Evolutionary conservation across 2,888 invertebrate species (phyloP).

Genomic region (Cyclophora punctaria): DNA sequence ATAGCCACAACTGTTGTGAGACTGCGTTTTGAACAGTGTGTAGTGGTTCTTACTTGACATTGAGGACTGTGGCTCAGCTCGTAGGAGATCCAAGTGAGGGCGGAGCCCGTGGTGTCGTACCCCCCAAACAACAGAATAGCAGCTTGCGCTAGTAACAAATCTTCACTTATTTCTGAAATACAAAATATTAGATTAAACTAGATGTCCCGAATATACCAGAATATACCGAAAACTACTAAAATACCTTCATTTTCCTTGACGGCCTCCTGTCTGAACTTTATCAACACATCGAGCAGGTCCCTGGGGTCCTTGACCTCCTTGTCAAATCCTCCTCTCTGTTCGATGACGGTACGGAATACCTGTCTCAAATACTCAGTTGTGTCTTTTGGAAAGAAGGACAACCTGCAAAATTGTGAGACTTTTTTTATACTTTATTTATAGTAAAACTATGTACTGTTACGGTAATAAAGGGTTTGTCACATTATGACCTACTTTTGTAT

Average conservation of each 20-base stretch:
- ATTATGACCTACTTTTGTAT: too few relatives aligned
- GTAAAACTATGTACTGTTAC: too few relatives aligned
- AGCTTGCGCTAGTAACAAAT: conserved; percentile 43
- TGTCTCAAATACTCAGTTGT: conserved; percentile 30
- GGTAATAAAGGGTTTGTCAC: too few relatives aligned
- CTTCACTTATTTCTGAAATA: conserved; percentile 34
- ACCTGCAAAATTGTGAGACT: conserved; percentile 37
- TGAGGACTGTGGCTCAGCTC: conserved; percentile 38
- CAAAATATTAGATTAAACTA: background rate
- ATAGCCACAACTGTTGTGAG: too few relatives aligned
- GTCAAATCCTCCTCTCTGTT: conserved; percentile 30
- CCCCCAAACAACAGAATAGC: conserved; percentile 46
- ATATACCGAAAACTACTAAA: background rate
- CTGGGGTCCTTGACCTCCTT: conserved; percentile 17
- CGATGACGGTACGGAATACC: conserved; percentile 28
- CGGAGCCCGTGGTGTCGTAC: conserved; percentile 38
- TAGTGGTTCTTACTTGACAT: conserved; percentile 30
- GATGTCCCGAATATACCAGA: too few relatives aligned
- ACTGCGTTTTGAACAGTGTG: too few relatives aligned
- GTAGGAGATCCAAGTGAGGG: conserved; percentile 24
- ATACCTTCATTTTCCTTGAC: conserved; percentile 29
- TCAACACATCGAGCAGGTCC: conserved; percentile 43
- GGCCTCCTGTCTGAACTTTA: conserved; percentile 40
- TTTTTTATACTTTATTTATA: too few relatives aligned
- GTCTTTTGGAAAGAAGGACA: conserved; percentile 39